A percentile compares a stretch with the other conserved stretches of the same genome.
Evolutionary conservation across 2,113 vertebrate genomes (phyloP).

Genomic region (Muntiacus muntjak): DNA sequence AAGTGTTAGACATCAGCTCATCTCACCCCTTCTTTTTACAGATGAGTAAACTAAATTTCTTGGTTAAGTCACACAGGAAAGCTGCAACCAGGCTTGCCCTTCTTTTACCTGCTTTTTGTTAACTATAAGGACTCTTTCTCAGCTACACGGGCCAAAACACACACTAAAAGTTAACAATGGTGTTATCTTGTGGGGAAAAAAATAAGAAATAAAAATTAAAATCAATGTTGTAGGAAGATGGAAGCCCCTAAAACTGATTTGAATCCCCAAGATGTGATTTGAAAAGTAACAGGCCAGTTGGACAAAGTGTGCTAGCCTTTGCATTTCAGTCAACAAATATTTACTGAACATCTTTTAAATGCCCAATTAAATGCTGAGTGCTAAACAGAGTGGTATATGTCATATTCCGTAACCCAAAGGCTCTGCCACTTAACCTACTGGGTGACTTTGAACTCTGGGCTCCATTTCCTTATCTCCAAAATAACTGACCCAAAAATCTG

Average conservation of each 20-base stretch:
- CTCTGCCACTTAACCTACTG: background rate
- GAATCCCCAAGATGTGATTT: background rate
- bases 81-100: background rate
- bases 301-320: background rate
- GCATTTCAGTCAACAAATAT: background rate
- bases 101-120: background rate
- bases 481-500: background rate
- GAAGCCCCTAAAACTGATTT: background rate
- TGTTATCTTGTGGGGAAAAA: background rate
- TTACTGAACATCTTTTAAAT: background rate
- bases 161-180: background rate
- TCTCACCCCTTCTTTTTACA: background rate
- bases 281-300: background rate
- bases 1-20: background rate
- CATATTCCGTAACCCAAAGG: background rate
- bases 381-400: background rate
- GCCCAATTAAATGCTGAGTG: background rate
- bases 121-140: background rate
- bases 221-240: background rate
- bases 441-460: background rate
- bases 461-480: conserved; percentile 5
- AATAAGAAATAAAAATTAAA: background rate
- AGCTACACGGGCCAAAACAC: background rate
- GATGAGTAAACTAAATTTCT: background rate
- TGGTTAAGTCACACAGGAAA: background rate